A percentile compares a stretch with the other conserved stretches of the same genome.
These are phyloP conservation scores for Spialia ferax DNA, from an alignment of 2,888 invertebrate genomes.

Conservation along the genomic window DNA sequence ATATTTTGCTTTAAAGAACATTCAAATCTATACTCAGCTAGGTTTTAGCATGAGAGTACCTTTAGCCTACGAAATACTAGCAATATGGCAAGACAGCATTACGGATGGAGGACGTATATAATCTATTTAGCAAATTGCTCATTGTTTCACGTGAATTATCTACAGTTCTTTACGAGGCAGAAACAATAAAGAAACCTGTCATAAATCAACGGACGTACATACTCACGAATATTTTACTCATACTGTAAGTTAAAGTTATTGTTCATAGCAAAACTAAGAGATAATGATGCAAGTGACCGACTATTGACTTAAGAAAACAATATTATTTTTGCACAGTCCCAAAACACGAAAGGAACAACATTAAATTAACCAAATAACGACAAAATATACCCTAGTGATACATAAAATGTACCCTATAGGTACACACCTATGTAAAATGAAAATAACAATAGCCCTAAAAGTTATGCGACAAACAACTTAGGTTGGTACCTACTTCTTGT, in stretches of 20 bases:
- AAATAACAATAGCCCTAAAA: not conserved
- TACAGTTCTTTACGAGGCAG: slow-evolving; percentile 78
- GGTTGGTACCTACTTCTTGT: not conserved
- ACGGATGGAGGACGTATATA: slow-evolving; percentile 83
- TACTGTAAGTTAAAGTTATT: slow-evolving; percentile 70
- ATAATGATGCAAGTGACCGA: slow-evolving; percentile 51
- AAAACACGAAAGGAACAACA: slow-evolving; percentile 52
- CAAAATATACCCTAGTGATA: not conserved
- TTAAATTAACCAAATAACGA: slow-evolving; percentile 45
- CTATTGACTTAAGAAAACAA: slow-evolving; percentile 47
- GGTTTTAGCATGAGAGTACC: slow-evolving; percentile 66
- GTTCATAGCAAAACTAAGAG: slow-evolving; percentile 62
- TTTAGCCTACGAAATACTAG: slow-evolving; percentile 78
- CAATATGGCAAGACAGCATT: slow-evolving; percentile 85
- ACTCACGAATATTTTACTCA: slow-evolving; percentile 69
- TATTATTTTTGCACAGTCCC: slow-evolving; percentile 69
- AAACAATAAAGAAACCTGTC: slow-evolving; percentile 81
- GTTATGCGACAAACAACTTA: not conserved
- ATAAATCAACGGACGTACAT: slow-evolving; percentile 79
- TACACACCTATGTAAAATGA: not conserved
- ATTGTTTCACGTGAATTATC: slow-evolving; percentile 80
- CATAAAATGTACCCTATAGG: not conserved
- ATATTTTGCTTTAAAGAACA: slow-evolving; percentile 27
- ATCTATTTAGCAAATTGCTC: slow-evolving; percentile 84
- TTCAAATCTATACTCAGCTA: slow-evolving; percentile 44